Evolutionary conservation across 2,797 vertebrate species (phyloP).

Genomic region (Petrocephalus schoutedeni): DNA sequence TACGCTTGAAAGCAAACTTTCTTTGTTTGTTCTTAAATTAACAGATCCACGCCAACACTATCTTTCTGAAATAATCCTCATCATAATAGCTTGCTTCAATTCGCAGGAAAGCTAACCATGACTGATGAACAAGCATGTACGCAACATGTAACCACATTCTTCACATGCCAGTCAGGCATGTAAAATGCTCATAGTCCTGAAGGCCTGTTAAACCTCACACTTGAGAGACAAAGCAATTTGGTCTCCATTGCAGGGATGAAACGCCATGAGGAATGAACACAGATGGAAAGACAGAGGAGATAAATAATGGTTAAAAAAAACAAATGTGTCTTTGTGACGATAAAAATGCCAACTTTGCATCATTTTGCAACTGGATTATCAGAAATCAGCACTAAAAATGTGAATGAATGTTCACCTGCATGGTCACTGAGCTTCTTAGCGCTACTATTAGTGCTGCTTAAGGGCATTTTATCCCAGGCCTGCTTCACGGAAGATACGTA

Average conservation of each 20-base stretch:
- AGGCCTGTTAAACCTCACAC: not conserved
- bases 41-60: not conserved
- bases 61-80: not conserved
- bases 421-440: not conserved
- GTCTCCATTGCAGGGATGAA: not conserved
- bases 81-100: not conserved
- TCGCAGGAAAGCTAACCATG: not conserved
- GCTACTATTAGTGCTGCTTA: not conserved
- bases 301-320: not conserved
- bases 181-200: not conserved
- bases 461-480: not conserved
- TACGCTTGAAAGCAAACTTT: not conserved
- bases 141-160: not conserved
- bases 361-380: not conserved
- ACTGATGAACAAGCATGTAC: not conserved
- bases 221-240: not conserved
- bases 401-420: not conserved
- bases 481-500: not conserved
- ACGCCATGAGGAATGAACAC: not conserved
- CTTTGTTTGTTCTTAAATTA: conserved; percentile 9
- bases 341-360: not conserved
- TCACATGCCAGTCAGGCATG: not conserved
- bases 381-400: not conserved
- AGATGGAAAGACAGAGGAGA: not conserved
- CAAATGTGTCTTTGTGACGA: not conserved